These are phyloP conservation scores for Phalacrocorax aristotelis DNA, from an alignment of 2,113 vertebrate species.

Conservation along the genomic window DNA sequence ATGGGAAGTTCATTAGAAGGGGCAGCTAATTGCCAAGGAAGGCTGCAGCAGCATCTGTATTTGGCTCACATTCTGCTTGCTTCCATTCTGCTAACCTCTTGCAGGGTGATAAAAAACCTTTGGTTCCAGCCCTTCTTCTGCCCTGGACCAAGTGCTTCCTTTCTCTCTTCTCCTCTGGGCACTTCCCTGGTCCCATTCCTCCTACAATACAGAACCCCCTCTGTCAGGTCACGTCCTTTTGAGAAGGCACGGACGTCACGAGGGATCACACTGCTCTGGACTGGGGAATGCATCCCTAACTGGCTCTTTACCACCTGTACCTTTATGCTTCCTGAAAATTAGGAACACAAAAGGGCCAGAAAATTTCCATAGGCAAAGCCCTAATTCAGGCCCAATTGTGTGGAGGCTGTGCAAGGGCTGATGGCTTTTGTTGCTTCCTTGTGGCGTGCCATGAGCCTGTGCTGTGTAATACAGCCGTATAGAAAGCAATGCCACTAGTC, in stretches of 20 bases:
- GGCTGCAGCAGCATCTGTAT: not conserved
- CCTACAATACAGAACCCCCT: not conserved
- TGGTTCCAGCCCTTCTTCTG: not conserved
- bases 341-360: fast-evolving
- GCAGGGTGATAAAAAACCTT: not conserved
- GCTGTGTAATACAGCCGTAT: not conserved
- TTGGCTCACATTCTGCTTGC: not conserved
- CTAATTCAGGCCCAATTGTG: fast-evolving
- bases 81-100: not conserved
- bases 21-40: not conserved
- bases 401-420: not conserved
- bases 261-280: not conserved
- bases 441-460: fast-evolving
- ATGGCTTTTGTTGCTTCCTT: not conserved
- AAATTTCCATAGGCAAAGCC: not conserved
- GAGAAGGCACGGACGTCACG: not conserved
- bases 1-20: not conserved
- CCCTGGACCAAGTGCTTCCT: not conserved
- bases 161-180: not conserved
- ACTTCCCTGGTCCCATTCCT: not conserved
- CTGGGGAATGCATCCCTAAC: not conserved
- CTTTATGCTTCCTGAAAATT: not conserved
- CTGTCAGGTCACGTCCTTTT: not conserved
- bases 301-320: not conserved
- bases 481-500: not conserved